Percentiles rank a stretch among this genome's conserved stretches.
phyloP scores from a whole-genome alignment of 1,140 invertebrate genomes.

The Mamestra configurata region DNA sequence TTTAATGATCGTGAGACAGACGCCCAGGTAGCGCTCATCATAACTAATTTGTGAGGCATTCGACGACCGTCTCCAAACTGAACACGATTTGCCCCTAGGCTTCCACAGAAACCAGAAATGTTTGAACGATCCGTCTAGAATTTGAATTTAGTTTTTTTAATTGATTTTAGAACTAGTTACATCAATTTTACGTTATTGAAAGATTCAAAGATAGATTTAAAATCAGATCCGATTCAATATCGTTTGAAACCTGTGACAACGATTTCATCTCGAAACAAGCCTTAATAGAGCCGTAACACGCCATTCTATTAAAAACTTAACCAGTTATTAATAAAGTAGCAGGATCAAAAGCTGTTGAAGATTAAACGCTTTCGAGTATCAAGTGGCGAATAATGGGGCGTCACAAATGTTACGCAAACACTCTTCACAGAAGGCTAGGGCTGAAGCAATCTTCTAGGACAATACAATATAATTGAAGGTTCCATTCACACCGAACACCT shows the following conservation, averaged over 20 bases:
- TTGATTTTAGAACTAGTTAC: too few species aligned
- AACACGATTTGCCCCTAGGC: constrained; percentile 32
- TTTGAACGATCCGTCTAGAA: not conserved
- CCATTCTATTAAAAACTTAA: constrained; percentile 1
- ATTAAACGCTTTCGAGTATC: constrained; percentile 17
- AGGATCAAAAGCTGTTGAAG: not conserved
- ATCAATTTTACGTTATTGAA: too few species aligned
- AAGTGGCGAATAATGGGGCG: constrained; percentile 27
- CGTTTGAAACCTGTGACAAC: not conserved
- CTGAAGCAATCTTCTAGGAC: constrained; percentile 52
- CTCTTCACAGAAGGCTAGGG: constrained; percentile 2
- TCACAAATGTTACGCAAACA: constrained; percentile 47
- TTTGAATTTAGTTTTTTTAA: too few species aligned
- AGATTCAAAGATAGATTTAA: not conserved
- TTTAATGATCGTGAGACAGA: constrained; percentile 55
- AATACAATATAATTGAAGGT: constrained; percentile 66
- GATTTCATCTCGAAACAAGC: not conserved
- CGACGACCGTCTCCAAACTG: constrained; percentile 57
- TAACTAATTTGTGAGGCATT: constrained; percentile 65
- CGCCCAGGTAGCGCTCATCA: constrained; percentile 58
- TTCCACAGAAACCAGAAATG: not conserved
- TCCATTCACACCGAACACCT: constrained; percentile 64
- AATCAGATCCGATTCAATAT: not conserved
- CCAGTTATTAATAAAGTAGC: constrained; percentile 1
- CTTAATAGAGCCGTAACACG: not conserved